A percentile compares a stretch with the other conserved stretches of the same genome.
phyloP scores from a whole-genome alignment of 2,888 invertebrate species.

The Pharmacophagus antenor region DNA sequence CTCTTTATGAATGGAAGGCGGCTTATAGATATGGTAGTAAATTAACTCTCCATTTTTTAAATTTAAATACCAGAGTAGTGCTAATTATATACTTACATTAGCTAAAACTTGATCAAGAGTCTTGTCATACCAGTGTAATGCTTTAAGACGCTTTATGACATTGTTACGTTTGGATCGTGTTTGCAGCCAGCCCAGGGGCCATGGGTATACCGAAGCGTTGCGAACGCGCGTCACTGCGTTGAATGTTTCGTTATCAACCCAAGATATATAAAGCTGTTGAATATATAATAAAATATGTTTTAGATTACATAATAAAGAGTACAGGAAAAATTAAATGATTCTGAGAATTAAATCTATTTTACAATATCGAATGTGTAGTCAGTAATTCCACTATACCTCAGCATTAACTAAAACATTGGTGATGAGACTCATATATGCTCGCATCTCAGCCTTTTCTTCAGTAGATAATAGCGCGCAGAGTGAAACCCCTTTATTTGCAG shows the following conservation, averaged over 20 bases:
- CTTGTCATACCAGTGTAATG: slow-evolving; percentile 91
- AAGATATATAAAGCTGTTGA: slow-evolving; percentile 89
- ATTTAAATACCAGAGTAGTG: no score
- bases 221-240: slow-evolving; percentile 90
- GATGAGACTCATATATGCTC: slow-evolving; percentile 95
- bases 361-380: neutral
- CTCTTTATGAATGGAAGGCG: no score
- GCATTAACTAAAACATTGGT: slow-evolving; percentile 94
- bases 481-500: slow-evolving; percentile 90
- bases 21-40: no score
- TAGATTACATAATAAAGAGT: no score
- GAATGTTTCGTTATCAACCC: slow-evolving; percentile 90
- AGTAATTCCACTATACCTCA: slow-evolving; percentile 81
- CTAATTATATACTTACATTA: slow-evolving; percentile 80
- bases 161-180: slow-evolving; percentile 88
- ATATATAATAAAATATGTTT: neutral
- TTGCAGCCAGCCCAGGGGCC: slow-evolving; percentile 92
- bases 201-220: slow-evolving; percentile 94
- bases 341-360: no score
- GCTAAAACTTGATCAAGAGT: slow-evolving; percentile 87
- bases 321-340: no score
- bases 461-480: slow-evolving; percentile 86
- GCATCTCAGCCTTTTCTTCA: slow-evolving; percentile 93
- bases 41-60: no score
- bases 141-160: slow-evolving; percentile 86